Base-by-base conservation (phyloP, 2,888 invertebrate genomes). In the Plebejus anna region DNA sequence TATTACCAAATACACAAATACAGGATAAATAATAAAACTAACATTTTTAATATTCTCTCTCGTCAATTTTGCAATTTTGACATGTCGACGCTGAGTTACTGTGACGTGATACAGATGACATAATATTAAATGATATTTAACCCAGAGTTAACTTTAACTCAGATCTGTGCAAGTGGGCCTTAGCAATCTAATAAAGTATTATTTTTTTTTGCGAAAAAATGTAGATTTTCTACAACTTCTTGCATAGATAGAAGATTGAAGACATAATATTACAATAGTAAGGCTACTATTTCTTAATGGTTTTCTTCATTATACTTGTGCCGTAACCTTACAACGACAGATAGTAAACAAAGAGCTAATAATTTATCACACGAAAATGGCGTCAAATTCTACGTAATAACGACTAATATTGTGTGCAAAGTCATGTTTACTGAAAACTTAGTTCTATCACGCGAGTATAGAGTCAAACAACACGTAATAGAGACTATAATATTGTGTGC, bases 301-400 rank as follows among this genome's bases (percentile, higher is more conserved):
- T 32, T 66, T 66, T 66, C 61, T 32, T 66, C 66, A 66, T 66
- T 66, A 66, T 36, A 66, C 36, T 22, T 22, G 22, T 22, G 22
- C 22, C 66, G 13, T 66, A 66, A 66, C 16, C 36, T 16, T 36
- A 32, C 36, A 5, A 59, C 66, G 32, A 59, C 59, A 22, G 16
- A 66, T 13, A 66, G 32, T 66, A 36, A 66, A 66, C 66, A 66
- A 66, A 36, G 66, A 66, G 32, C 66, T 28, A 66, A 32, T 61
- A 61, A 59, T 28, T 66, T 66, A 66, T 36, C 66, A 36, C 32
- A 66, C 59, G 59, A 66, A 66, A 66, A 28, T 66, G 13, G 61
- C 61, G 61, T 66, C 28, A 61, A 61, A 61, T 11, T 0, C 61
- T 61, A 3, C 61, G 61, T 61, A 61, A 61, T 61, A 61, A 28